A percentile compares a stretch with the other conserved stretches of the same genome.
phyloP scores from a whole-genome alignment of 2,797 vertebrate genomes.

The Siniperca scherzeri region DNA sequence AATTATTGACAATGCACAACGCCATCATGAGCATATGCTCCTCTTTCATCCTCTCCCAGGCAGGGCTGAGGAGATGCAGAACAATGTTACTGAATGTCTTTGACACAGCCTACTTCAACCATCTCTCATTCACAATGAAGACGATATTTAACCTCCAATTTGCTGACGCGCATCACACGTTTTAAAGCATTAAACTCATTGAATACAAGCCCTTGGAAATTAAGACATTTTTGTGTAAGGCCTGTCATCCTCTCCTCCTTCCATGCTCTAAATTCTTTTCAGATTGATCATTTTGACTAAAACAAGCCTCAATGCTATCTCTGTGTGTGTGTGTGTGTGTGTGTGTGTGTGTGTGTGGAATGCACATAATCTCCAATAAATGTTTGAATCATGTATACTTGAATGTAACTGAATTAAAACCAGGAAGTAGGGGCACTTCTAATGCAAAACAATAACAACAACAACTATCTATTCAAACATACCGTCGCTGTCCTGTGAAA shows the following conservation, averaged over 20 bases:
- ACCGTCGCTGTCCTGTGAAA: too few relatives aligned
- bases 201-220: conserved; percentile 8
- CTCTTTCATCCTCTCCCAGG: conserved; percentile 55
- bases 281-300: conserved; percentile 18
- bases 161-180: conserved; percentile 4
- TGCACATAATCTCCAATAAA: background rate
- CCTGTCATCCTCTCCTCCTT: conserved; percentile 1
- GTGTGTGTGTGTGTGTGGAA: background rate
- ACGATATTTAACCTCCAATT: conserved; percentile 16
- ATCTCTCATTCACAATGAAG: conserved; percentile 23
- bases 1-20: conserved; percentile 74
- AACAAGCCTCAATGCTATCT: background rate
- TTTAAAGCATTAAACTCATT: conserved; percentile 20
- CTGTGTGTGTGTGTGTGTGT: background rate
- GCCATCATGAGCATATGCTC: conserved; percentile 70
- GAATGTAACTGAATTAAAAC: background rate
- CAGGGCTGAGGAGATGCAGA: conserved; percentile 32
- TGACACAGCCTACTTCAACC: background rate
- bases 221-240: background rate
- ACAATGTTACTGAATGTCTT: conserved; percentile 19
- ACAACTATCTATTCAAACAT: background rate
- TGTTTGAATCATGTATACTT: background rate
- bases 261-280: conserved; percentile 31
- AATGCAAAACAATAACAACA: background rate
- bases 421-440: background rate